Conservation (phyloP, 35 echinoderm and acorn worm species). For the Nesometra sesokonis region DNA sequence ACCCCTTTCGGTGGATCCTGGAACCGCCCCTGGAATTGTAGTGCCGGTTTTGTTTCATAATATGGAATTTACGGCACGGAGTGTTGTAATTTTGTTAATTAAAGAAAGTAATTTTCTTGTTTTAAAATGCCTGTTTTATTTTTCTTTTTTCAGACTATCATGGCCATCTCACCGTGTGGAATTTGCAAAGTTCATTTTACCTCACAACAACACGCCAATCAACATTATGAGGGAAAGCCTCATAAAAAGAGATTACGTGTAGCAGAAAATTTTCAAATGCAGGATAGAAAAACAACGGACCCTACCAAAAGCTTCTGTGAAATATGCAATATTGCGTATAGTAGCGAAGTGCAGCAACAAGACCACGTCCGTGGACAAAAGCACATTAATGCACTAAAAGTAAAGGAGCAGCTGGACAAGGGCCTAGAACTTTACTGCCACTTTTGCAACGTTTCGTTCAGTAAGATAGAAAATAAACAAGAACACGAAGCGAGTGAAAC, state of each 20-base stretch:
- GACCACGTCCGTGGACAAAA: neutral
- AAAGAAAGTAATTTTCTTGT: too few species aligned
- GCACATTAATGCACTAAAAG: neutral
- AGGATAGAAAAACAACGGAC: neutral
- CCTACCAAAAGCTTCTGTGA: neutral
- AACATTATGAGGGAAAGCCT: neutral
- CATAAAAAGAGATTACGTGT: neutral
- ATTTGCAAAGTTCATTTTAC: neutral
- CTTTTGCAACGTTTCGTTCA: neutral
- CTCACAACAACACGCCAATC: neutral
- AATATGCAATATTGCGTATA: neutral
- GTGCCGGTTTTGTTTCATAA: too few species aligned
- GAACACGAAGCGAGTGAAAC: neutral
- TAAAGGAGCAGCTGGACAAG: neutral
- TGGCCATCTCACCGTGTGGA: neutral
- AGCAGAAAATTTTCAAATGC: neutral
- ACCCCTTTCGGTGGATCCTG: too few species aligned
- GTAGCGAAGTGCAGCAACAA: neutral
- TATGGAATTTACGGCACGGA: too few species aligned
- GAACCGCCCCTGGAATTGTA: too few species aligned
- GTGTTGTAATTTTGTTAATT: too few species aligned
- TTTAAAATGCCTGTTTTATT: neutral
- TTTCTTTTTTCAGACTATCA: neutral
- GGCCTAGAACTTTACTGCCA: neutral
- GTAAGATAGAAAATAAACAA: neutral